These are phyloP conservation scores for Catostomus latipinnis DNA, from an alignment of 2,797 vertebrate species.

Conservation along the genomic window DNA sequence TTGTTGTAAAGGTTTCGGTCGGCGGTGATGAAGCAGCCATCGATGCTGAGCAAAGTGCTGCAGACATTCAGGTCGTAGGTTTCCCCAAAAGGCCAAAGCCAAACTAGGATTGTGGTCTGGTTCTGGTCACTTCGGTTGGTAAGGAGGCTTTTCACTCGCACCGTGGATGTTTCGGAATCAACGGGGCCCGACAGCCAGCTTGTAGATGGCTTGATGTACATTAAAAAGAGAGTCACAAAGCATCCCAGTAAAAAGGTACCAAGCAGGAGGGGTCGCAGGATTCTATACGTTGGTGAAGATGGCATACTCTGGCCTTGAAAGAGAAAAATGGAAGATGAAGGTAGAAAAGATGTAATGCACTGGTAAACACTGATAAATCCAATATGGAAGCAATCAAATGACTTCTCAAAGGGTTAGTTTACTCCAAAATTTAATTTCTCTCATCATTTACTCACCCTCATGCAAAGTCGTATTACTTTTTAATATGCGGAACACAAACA, in stretches of 20 bases:
- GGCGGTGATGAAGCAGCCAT: conserved; percentile 91
- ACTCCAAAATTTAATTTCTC: too few relatives aligned
- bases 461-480: too few relatives aligned
- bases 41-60: conserved; percentile 90
- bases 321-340: background rate
- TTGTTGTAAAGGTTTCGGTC: conserved; percentile 92
- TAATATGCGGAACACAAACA: too few relatives aligned
- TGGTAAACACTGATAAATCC: background rate
- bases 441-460: too few relatives aligned
- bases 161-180: conserved; percentile 89
- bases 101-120: conserved; percentile 91
- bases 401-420: too few relatives aligned
- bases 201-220: conserved; percentile 96
- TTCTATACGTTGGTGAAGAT: conserved; percentile 93
- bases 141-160: conserved; percentile 91
- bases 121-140: conserved; percentile 88
- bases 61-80: conserved; percentile 92
- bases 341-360: too few relatives aligned
- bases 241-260: conserved; percentile 91
- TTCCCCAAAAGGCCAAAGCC: conserved; percentile 97
- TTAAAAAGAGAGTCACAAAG: conserved; percentile 94
- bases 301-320: conserved; percentile 94
- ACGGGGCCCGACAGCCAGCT: conserved; percentile 93
- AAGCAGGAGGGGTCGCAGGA: conserved; percentile 94
- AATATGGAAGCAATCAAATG: background rate